A percentile compares a stretch with the other conserved stretches of the same genome.
Conservation (phyloP, 2,113 vertebrate genomes). For the Pterocles orientalis region DNA sequence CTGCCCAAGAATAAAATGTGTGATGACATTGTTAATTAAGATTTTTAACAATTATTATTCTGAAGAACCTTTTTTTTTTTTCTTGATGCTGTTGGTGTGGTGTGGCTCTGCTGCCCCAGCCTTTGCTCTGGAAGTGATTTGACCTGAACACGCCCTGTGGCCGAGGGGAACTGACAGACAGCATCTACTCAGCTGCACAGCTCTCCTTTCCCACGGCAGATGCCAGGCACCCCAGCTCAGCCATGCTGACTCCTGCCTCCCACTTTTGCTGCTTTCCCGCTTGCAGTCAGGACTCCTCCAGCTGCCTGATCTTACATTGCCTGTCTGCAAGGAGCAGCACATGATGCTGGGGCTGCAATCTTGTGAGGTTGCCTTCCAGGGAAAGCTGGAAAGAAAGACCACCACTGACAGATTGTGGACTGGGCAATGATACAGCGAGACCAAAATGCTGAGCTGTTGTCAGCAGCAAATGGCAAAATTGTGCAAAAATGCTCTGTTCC, state of each 20-base stretch:
- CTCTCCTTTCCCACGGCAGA: neutral
- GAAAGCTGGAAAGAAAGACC: neutral
- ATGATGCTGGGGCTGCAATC: neutral
- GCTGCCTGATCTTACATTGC: neutral
- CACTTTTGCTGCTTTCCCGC: neutral
- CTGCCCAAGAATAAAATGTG: neutral
- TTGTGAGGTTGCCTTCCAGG: neutral
- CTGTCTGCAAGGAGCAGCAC: neutral
- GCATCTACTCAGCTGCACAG: neutral
- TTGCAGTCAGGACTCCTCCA: neutral
- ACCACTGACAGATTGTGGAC: neutral
- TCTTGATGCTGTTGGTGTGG: neutral
- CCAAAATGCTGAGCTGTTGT: neutral
- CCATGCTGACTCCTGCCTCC: neutral
- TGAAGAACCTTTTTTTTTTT: neutral
- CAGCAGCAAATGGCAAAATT: neutral
- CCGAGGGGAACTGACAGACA: neutral
- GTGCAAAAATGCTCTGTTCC: neutral
- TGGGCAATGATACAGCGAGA: neutral
- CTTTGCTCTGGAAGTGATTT: neutral
- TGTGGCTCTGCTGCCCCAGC: neutral
- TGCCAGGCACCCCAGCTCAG: neutral
- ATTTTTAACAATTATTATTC: neutral
- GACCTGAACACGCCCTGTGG: rapidly evolving
- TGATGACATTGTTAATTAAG: neutral